These are phyloP conservation scores for Temnothorax longispinosus DNA, from an alignment of 1,140 invertebrate genomes.

Conservation along the genomic window DNA sequence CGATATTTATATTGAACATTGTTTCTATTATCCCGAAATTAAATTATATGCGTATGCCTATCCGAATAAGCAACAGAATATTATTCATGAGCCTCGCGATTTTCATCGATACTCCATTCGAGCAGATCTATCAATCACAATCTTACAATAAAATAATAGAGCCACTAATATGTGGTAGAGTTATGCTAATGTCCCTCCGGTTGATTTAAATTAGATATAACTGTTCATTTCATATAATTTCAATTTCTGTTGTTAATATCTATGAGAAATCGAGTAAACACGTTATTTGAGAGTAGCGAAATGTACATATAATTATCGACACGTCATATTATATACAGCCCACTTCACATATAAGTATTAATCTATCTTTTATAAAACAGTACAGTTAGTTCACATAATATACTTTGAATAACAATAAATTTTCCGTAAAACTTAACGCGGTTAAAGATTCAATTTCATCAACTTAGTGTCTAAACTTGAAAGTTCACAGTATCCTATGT, in stretches of 20 bases:
- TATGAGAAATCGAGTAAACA: slow-evolving; percentile 48
- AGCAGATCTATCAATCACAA: not conserved
- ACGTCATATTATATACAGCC: slow-evolving; percentile 25
- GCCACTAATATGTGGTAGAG: not conserved
- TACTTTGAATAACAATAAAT: slow-evolving; percentile 39
- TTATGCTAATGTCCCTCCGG: not conserved
- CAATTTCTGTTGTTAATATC: not conserved
- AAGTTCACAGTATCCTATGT: slow-evolving; percentile 48
- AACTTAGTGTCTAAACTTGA: slow-evolving; percentile 52
- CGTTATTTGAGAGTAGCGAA: slow-evolving; percentile 29
- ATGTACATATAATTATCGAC: slow-evolving; percentile 16
- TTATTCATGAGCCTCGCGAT: not conserved
- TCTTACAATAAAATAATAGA: not conserved
- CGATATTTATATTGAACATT: slow-evolving; percentile 16
- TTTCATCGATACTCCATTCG: not conserved
- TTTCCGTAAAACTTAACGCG: slow-evolving; percentile 32
- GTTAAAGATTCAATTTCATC: slow-evolving; percentile 62
- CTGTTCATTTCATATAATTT: not conserved
- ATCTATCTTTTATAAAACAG: slow-evolving; percentile 47
- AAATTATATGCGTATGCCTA: not conserved
- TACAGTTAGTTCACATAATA: slow-evolving; percentile 33
- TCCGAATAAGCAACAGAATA: slow-evolving; percentile 3
- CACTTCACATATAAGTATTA: slow-evolving; percentile 44
- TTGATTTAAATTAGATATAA: slow-evolving; percentile 19
- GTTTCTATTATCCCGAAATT: not conserved